These are phyloP conservation scores for Drosophila bocqueti DNA, from an alignment of 1,140 invertebrate genomes.

Conservation along the genomic window DNA sequence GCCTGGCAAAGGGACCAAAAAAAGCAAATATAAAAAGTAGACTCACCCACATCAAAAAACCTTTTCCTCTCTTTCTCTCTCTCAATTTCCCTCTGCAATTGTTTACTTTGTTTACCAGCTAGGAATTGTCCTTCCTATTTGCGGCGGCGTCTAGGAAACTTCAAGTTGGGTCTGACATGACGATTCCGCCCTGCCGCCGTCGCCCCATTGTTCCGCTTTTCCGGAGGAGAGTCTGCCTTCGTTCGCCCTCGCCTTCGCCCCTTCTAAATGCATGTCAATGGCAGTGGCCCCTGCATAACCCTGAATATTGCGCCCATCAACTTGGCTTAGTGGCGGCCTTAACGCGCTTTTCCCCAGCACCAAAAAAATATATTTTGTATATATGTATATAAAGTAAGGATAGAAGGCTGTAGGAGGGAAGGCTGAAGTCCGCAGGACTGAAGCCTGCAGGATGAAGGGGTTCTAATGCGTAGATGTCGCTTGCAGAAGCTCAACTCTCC, in stretches of 20 bases:
- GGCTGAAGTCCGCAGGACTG: no score
- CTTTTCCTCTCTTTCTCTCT: conserved; percentile 1
- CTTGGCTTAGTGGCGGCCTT: conserved; percentile 54
- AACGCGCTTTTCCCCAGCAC: conserved; percentile 6
- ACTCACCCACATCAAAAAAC: conserved; percentile 45
- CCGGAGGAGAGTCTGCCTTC: neutral
- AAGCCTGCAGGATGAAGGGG: neutral
- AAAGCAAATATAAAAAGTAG: neutral
- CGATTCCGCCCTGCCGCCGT: conserved; percentile 23
- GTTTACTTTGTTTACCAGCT: conserved; percentile 43
- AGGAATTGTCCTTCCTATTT: conserved; percentile 35
- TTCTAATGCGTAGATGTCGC: conserved; percentile 47
- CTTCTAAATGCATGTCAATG: conserved; percentile 38
- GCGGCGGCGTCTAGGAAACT: conserved; percentile 38
- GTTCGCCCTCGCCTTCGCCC: neutral
- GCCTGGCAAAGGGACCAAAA: neutral
- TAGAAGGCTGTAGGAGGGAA: neutral
- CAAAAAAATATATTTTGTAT: neutral
- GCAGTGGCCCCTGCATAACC: conserved; percentile 38
- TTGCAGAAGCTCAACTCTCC: conserved; percentile 29
- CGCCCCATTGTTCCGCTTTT: conserved; percentile 26
- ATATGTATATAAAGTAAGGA: neutral
- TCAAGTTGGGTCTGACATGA: conserved; percentile 50
- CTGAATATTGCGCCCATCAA: conserved; percentile 57
- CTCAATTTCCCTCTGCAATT: conserved; percentile 25